Evolutionary conservation across 2,888 invertebrate genomes (phyloP).

Genomic region (Epiperipatus broadwayi): DNA sequence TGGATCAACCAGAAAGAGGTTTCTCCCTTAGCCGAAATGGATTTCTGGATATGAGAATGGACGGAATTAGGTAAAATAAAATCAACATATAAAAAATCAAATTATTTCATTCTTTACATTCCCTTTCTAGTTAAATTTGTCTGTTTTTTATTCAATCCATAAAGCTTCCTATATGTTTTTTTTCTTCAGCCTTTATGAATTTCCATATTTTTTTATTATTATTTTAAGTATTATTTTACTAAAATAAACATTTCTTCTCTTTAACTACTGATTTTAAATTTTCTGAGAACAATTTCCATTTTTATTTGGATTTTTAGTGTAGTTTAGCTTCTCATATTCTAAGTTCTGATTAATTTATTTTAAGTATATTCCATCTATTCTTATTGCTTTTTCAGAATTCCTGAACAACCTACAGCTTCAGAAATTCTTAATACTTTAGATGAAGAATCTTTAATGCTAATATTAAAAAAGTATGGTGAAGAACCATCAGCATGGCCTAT

Average conservation of each 20-base stretch:
- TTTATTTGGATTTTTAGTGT: no score
- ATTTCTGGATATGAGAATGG: constrained; percentile 90
- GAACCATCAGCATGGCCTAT: constrained; percentile 69
- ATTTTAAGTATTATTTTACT: no score
- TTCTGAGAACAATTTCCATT: no score
- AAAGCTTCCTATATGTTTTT: no score
- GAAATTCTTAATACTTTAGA: constrained; percentile 61
- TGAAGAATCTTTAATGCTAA: constrained; percentile 54
- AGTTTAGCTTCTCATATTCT: neutral
- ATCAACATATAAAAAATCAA: no score
- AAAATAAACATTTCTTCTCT: no score
- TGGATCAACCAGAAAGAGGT: constrained; percentile 58
- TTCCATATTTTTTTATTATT: no score
- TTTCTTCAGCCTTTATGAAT: neutral
- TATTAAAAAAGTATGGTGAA: constrained; percentile 78
- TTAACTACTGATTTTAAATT: no score
- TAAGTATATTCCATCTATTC: neutral
- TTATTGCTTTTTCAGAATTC: constrained; percentile 23
- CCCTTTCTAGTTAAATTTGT: neutral
- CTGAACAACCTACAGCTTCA: constrained; percentile 57
- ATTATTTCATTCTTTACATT: neutral
- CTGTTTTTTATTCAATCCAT: neutral
- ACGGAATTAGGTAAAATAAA: constrained; percentile 42
- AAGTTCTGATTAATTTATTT: neutral
- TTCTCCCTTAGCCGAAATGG: constrained; percentile 69